Evolutionary conservation across 2,113 vertebrate species (phyloP).

Genomic region (Chlorodrepanis virens): DNA sequence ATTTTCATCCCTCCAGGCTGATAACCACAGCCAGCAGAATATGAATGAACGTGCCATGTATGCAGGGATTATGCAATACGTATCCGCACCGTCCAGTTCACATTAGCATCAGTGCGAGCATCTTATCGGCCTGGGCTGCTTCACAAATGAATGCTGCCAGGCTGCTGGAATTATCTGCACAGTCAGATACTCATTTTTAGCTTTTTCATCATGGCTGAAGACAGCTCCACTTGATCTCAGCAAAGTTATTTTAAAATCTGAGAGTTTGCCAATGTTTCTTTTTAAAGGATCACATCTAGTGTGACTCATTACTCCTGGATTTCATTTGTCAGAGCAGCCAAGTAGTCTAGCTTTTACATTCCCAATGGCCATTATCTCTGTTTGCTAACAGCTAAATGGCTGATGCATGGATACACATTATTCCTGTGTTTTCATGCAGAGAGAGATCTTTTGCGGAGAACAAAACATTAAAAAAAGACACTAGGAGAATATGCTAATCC

Average conservation of each 20-base stretch:
- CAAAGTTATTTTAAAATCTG: conserved; percentile 70
- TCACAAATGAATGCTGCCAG: conserved; percentile 9
- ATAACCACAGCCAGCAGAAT: neutral
- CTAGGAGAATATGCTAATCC: neutral
- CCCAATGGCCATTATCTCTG: conserved; percentile 51
- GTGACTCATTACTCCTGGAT: conserved; percentile 65
- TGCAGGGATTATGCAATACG: neutral
- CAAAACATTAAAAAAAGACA: neutral
- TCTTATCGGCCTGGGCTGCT: conserved; percentile 31
- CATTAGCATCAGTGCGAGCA: neutral
- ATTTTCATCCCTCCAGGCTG: neutral
- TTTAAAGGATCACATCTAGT: conserved; percentile 60
- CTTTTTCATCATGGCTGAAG: conserved; percentile 58
- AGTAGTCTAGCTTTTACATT: conserved; percentile 45
- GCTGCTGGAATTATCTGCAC: conserved; percentile 45
- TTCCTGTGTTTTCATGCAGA: conserved; percentile 44
- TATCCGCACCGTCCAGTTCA: neutral
- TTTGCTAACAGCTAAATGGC: conserved; percentile 58
- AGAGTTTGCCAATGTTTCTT: conserved; percentile 65
- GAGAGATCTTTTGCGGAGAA: neutral
- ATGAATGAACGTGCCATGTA: neutral
- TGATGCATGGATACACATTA: conserved; percentile 28
- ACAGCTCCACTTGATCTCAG: conserved; percentile 58
- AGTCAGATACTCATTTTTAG: conserved; percentile 53
- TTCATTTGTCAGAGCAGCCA: conserved; percentile 64